Percentiles rank a stretch among this genome's conserved stretches.
Evolutionary conservation across 2,797 vertebrate genomes (phyloP).

Genomic region (Adrianichthys oophorus): DNA sequence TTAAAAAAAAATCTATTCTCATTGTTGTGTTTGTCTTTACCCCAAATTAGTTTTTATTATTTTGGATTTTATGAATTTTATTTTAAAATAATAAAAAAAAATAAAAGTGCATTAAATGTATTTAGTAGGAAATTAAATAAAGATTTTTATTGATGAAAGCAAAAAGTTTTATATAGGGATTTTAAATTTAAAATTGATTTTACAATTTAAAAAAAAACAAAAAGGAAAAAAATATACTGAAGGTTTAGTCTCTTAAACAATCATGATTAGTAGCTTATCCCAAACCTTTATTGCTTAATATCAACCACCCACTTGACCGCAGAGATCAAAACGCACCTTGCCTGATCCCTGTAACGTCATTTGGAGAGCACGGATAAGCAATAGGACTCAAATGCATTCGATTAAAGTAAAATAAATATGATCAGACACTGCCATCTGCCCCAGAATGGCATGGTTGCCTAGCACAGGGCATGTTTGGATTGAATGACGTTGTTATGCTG

Average conservation of each 20-base stretch:
- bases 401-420: conserved; percentile 76
- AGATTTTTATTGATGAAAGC: too few species aligned
- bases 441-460: conserved; percentile 72
- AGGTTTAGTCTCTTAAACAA: conserved; percentile 12
- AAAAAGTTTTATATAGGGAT: too few species aligned
- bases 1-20: too few species aligned
- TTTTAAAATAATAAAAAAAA: too few species aligned
- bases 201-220: too few species aligned
- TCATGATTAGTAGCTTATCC: conserved; percentile 3
- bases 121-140: too few species aligned
- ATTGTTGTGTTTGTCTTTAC: too few species aligned
- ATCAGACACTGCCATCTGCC: conserved; percentile 72
- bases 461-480: conserved; percentile 62
- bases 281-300: conserved; percentile 3
- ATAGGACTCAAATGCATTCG: conserved; percentile 66
- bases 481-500: conserved; percentile 55
- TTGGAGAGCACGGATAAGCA: conserved; percentile 51
- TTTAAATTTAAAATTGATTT: too few species aligned
- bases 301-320: neutral
- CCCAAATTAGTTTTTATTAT: too few species aligned
- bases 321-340: neutral
- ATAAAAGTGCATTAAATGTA: too few species aligned
- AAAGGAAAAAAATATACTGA: neutral
- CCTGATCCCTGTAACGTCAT: conserved; percentile 43
- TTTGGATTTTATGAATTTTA: too few species aligned